phyloP scores from a whole-genome alignment of 92 coral and sea anemone species.

The Pocillopora meandrina region DNA sequence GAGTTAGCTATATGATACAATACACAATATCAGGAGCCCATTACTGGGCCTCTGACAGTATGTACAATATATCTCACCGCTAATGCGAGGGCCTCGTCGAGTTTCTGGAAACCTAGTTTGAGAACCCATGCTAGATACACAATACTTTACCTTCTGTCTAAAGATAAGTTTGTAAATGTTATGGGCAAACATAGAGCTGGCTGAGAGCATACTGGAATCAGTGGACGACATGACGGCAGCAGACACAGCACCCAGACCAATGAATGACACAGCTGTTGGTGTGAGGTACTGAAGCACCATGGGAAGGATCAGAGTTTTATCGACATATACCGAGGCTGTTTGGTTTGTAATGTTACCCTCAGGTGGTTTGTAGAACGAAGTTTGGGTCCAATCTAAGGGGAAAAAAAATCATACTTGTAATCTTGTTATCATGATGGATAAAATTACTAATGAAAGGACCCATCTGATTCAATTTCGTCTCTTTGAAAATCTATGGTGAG shows the following conservation, averaged over 20 bases:
- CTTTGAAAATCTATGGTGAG: no score
- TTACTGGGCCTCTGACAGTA: no score
- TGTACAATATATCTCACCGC: no score
- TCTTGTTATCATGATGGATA: no score
- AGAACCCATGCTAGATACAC: neutral
- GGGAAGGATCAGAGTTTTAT: conserved; percentile 75
- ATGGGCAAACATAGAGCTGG: conserved; percentile 85
- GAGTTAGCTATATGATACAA: no score
- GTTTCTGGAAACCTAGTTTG: neutral
- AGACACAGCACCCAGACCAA: conserved; percentile 95
- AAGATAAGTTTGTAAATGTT: conserved; percentile 81
- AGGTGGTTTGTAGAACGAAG: conserved; percentile 42
- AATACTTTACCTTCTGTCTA: conserved; percentile 65
- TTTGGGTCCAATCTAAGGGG: conserved; percentile 74
- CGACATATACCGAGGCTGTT: conserved; percentile 36
- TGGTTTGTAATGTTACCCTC: conserved; percentile 41
- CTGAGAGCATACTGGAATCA: conserved; percentile 89
- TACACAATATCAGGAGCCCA: no score
- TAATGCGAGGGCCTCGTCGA: no score
- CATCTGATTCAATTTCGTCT: no score
- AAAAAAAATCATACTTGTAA: neutral
- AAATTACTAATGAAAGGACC: no score
- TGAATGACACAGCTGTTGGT: conserved; percentile 81
- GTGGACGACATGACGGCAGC: conserved; percentile 98
- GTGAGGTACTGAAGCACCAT: conserved; percentile 91